Evolutionary conservation across 2,888 invertebrate species (phyloP), one percentile per base, ranked within the genome.

Genomic region (Clepsis dumicolana): DNA sequence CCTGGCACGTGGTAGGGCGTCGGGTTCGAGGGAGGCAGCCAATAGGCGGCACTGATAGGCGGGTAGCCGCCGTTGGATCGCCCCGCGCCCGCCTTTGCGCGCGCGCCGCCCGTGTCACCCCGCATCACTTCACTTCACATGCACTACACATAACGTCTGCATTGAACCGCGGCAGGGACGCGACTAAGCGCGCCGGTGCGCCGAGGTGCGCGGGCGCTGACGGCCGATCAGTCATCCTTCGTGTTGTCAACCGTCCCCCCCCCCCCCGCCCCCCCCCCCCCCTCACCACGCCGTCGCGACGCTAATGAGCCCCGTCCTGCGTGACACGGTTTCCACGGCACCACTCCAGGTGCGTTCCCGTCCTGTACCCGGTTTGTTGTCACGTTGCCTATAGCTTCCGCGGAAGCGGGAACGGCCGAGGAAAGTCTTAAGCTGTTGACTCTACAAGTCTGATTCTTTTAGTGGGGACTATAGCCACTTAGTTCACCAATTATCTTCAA

Each of bases 1-100:
- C 97, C 97, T 97, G 97, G 97, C 90, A 97, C 94, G 88, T 97
- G 95, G 94, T 97, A 97, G 82, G 97, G 97, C 85, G 96, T 96
- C 79, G 96, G 96, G 90, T 96, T 96, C 74, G 96, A 95, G 82
- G 97, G 96, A 75, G 97, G 96, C 83, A 97, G 95, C 97, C 97
- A 97, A 93, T 97, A 97, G 86, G 97, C 96, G 87, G 96, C 95
- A 90, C 96, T 96, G 94, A 97, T 97, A 80, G 97, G 95, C 86
- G 97, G 97, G 94, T 97, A 97, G 91, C 90, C 94, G 85, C 82
- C 84, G 77, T 81, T 77, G 77, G 82, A 83, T 75, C 83, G 80
- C 79, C 84, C 84, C 79, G 85, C 81, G 80, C 84, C 84, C 79
- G 85, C 81, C 84, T 89, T 87, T 80, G 87, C 85, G 78, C 90